A percentile compares a stretch with the other conserved stretches of the same genome.
These are phyloP conservation scores for Rambutsinella grinnellia DNA, from an alignment of 2,888 invertebrate species.

Conservation along the genomic window DNA sequence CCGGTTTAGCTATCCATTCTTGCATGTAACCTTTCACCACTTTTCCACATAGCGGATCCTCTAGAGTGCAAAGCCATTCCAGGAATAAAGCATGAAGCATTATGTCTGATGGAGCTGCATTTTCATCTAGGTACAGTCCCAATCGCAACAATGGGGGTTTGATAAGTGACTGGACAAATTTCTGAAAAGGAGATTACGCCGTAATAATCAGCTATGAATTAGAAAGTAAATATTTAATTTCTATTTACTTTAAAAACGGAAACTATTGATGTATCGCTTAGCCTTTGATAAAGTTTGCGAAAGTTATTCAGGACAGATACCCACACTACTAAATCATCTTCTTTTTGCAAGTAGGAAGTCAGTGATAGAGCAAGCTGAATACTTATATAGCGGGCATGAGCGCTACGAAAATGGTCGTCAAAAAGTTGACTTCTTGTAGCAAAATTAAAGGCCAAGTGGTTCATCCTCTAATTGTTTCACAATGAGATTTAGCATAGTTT, in stretches of 20 bases:
- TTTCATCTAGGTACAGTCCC: slow-evolving; percentile 3
- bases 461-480: slow-evolving; percentile 6
- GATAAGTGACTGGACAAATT: slow-evolving; percentile 9
- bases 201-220: not conserved
- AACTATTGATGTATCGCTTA: slow-evolving; percentile 5
- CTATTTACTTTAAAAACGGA: not conserved
- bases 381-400: slow-evolving; percentile 1
- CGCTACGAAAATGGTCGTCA: slow-evolving; percentile 18
- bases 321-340: slow-evolving; percentile 41
- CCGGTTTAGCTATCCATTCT: slow-evolving; percentile 18
- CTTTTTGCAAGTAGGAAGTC: slow-evolving; percentile 30
- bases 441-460: slow-evolving; percentile 7
- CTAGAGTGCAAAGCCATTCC: slow-evolving; percentile 52
- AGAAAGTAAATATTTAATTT: not conserved
- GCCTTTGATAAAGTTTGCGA: not conserved
- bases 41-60: slow-evolving; percentile 12
- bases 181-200: not conserved
- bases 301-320: slow-evolving; percentile 22
- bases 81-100: slow-evolving; percentile 41
- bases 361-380: not conserved
- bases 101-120: slow-evolving; percentile 18
- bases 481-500: slow-evolving; percentile 1
- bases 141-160: slow-evolving; percentile 8
- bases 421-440: slow-evolving; percentile 21
- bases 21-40: not conserved